Base-by-base conservation (phyloP, 1,140 invertebrate species). In the Mya arenaria region DNA sequence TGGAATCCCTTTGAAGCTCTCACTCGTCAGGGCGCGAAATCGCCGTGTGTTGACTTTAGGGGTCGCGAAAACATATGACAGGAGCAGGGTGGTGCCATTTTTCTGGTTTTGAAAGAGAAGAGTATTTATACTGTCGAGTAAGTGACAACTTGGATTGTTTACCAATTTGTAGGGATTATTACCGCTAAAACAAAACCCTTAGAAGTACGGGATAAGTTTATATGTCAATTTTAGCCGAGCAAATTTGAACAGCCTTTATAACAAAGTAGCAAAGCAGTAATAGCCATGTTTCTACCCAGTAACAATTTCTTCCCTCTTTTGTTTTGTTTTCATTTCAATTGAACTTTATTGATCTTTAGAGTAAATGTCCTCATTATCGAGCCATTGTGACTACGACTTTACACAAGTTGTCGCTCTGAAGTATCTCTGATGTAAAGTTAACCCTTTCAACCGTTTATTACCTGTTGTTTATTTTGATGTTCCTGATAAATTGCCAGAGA, bases 181-280 rank as follows among this genome's bases (percentile, higher is more conserved):
- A 36, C 44, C 36, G 65, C 41, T 68, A 71, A 69, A 71, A 80
- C 77, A 71, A 71, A 39, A 28, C 32, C 32, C 55, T 34, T 58
- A 58, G 55, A 56, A 36, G 32, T 37, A 5, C 32, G 30, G 41
- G 60, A 66, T 71, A 36, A 23, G 25, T 28, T 80, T 56, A 60
- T 34, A 80, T 80, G 77, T 71, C 34, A 13, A 55, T 28, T 36
- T 58, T 44, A 69, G 34, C 62, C 55, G 48, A 39, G 63, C 37
- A 80, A 80, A 80, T 80, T 80, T 80, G 77, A 80, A 80, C 77
- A 80, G 71, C 34, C 56, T 37, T 80, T 69, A 56, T 55, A 69
- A 60, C 77, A 71, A 80, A 80, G 77, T 80, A 80, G 77, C 77
- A 36, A 69, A 37, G 30, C 30, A 37, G 32, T 71, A 71, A 68